These are phyloP conservation scores for Lepidurus couesii DNA, from an alignment of 1,140 invertebrate genomes.

Conservation along the genomic window DNA sequence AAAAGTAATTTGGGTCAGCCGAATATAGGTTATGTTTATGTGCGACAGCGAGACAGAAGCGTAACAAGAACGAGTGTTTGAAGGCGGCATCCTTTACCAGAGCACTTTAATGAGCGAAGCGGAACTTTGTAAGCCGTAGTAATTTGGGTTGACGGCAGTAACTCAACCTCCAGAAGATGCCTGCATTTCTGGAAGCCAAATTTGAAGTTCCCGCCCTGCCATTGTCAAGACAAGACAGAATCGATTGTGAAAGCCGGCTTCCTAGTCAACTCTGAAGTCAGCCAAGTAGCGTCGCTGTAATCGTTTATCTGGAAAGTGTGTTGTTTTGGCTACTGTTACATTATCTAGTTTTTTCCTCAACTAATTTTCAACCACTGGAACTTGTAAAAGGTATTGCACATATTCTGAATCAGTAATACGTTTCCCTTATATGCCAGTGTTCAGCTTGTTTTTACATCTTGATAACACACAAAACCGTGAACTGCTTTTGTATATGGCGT, in stretches of 20 bases:
- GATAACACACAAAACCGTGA: slow-evolving; percentile 17
- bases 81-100: not conserved
- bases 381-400: not conserved
- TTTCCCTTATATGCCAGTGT: not conserved
- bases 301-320: not conserved
- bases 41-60: not conserved
- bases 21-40: not conserved
- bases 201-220: not conserved
- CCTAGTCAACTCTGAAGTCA: not conserved
- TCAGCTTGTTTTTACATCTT: not conserved
- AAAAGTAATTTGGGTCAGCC: not conserved
- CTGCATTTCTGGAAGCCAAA: not conserved
- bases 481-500: not conserved
- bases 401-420: not conserved
- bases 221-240: not conserved
- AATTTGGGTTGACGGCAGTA: not conserved
- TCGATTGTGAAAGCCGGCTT: not conserved
- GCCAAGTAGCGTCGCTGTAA: slow-evolving; percentile 20
- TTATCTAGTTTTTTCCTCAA: not conserved
- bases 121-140: not conserved
- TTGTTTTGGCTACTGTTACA: not conserved
- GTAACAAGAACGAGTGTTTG: not conserved
- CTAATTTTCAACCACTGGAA: not conserved
- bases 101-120: not conserved
- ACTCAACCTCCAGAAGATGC: not conserved